Evolutionary conservation across 2,113 vertebrate genomes (phyloP).

Genomic region (Halichoeres trimaculatus): DNA sequence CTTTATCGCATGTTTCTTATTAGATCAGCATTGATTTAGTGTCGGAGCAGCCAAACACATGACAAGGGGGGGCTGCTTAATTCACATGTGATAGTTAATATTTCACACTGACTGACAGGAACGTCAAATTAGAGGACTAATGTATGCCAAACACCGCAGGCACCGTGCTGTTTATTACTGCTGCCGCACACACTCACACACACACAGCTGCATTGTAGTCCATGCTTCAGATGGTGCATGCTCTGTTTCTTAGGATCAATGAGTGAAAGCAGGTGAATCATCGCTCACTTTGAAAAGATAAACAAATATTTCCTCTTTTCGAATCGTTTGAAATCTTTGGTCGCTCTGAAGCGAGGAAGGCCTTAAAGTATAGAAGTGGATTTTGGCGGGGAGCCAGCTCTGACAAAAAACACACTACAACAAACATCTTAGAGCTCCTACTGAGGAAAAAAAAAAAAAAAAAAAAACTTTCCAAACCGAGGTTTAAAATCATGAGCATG

Average conservation of each 20-base stretch:
- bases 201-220: background rate
- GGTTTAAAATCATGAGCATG: too few species aligned
- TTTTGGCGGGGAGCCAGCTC: too few species aligned
- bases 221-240: constrained; percentile 2
- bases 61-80: constrained; percentile 44
- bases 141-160: constrained; percentile 40
- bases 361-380: too few species aligned
- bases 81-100: constrained; percentile 47
- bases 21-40: constrained; percentile 54
- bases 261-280: background rate
- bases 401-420: too few species aligned
- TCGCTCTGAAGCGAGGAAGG: too few species aligned
- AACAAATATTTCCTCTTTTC: too few species aligned
- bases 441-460: too few species aligned
- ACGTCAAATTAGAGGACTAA: constrained; percentile 50
- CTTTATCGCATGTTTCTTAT: constrained; percentile 49
- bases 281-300: background rate
- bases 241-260: constrained; percentile 3
- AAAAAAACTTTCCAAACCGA: too few species aligned
- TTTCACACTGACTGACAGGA: constrained; percentile 53
- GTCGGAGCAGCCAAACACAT: constrained; percentile 36
- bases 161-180: constrained; percentile 26
- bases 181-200: background rate
- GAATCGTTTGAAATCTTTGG: too few species aligned
- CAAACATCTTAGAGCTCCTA: too few species aligned